Conservation (phyloP, 2,797 vertebrate genomes). For the Coracias cyanogaster region DNA sequence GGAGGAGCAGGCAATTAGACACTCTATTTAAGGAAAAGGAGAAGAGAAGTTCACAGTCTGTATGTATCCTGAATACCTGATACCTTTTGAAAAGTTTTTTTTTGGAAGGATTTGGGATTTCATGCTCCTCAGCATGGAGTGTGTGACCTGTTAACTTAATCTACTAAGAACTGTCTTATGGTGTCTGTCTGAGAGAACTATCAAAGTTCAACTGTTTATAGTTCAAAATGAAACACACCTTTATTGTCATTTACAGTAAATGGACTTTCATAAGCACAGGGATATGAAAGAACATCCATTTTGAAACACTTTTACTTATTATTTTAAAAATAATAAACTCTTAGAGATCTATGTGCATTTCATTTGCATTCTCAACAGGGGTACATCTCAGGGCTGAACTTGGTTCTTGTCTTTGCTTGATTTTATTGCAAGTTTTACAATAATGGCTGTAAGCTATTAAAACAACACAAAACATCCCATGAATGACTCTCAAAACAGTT, state of each 20-base stretch:
- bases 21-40: constrained; percentile 1
- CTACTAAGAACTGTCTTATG: constrained; percentile 17
- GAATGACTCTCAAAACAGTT: neutral
- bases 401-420: neutral
- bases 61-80: neutral
- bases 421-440: neutral
- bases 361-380: constrained; percentile 1
- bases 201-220: constrained; percentile 67
- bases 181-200: constrained; percentile 38
- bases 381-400: neutral
- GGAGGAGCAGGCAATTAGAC: neutral
- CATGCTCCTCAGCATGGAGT: neutral
- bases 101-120: neutral
- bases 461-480: neutral
- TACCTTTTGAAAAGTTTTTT: neutral
- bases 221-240: constrained; percentile 61
- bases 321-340: constrained; percentile 30
- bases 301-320: constrained; percentile 16
- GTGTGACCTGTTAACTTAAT: constrained; percentile 1
- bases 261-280: constrained; percentile 59
- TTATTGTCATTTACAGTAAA: constrained; percentile 71
- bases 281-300: constrained; percentile 54
- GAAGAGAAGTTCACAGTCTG: neutral
- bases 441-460: neutral
- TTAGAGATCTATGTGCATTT: neutral